Conservation (phyloP, 1,140 invertebrate species). For the Belonocnema kinseyi region DNA sequence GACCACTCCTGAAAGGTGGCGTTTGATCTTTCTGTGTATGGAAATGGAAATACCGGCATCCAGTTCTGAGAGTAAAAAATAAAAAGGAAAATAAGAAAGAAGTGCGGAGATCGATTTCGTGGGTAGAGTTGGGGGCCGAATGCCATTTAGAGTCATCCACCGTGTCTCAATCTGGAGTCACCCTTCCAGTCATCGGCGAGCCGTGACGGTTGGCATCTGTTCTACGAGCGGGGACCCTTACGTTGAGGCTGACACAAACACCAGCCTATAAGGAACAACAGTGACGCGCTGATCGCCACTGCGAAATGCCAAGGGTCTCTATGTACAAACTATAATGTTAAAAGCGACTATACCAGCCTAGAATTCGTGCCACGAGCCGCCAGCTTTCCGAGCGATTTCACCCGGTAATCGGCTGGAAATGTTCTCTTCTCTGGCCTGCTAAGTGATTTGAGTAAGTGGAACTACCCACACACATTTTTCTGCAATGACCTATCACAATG, state of each 20-base stretch:
- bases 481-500: not conserved
- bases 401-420: constrained; percentile 52
- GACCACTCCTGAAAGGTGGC: not conserved
- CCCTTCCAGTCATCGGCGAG: constrained; percentile 72
- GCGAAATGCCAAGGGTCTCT: constrained; percentile 61
- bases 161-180: constrained; percentile 72
- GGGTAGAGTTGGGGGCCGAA: constrained; percentile 53
- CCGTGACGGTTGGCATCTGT: constrained; percentile 76
- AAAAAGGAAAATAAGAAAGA: constrained; percentile 25
- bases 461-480: not conserved
- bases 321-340: constrained; percentile 43
- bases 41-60: not conserved
- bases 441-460: constrained; percentile 25
- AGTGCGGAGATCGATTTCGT: constrained; percentile 41
- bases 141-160: constrained; percentile 73
- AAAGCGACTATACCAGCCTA: constrained; percentile 27
- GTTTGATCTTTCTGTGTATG: not conserved
- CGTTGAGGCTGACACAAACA: constrained; percentile 48
- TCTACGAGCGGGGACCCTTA: constrained; percentile 64
- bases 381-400: constrained; percentile 60
- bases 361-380: constrained; percentile 34
- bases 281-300: constrained; percentile 44
- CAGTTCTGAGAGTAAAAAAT: constrained; percentile 8
- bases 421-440: constrained; percentile 16
- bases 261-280: constrained; percentile 45